Conservation (phyloP, 2,888 invertebrate genomes). For the Malthinus flaveolus region DNA sequence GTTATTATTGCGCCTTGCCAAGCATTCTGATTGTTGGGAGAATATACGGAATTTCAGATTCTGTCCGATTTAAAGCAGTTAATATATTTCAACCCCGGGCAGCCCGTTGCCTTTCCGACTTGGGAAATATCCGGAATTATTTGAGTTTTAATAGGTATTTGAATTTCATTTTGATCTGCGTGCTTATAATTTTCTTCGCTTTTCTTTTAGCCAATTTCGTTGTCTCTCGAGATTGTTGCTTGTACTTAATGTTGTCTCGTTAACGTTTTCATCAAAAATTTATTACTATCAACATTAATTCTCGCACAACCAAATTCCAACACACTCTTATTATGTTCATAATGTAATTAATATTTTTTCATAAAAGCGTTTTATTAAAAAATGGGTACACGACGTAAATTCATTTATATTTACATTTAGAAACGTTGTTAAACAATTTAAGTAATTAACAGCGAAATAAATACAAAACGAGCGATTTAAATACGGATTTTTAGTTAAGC, state of each 20-base stretch:
- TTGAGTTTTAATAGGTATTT: constrained; percentile 45
- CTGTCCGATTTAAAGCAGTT: constrained; percentile 36
- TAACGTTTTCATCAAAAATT: constrained; percentile 37
- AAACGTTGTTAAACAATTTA: too few relatives aligned
- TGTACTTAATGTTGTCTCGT: constrained; percentile 38
- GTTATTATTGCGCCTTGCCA: constrained; percentile 38
- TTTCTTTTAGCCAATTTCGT: constrained; percentile 41
- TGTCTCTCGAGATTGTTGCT: constrained; percentile 38
- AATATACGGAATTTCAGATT: constrained; percentile 34
- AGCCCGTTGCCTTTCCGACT: constrained; percentile 32
- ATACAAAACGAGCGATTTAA: too few relatives aligned
- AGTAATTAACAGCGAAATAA: too few relatives aligned
- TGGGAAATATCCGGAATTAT: constrained; percentile 37
- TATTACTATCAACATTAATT: constrained; percentile 29
- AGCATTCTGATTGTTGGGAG: constrained; percentile 38
- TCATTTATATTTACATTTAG: too few relatives aligned
- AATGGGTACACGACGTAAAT: too few relatives aligned
- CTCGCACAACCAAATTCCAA: constrained; percentile 12
- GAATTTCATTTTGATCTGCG: constrained; percentile 44
- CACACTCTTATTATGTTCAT: not conserved
- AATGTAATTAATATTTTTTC: too few relatives aligned
- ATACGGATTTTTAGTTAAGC: too few relatives aligned
- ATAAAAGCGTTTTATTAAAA: too few relatives aligned
- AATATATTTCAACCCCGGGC: constrained; percentile 35
- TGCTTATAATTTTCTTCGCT: constrained; percentile 46